Evolutionary conservation across 1,140 invertebrate genomes (phyloP), one percentile per base, ranked within the genome.

Genomic region (Macrobrachium rosenbergii): DNA sequence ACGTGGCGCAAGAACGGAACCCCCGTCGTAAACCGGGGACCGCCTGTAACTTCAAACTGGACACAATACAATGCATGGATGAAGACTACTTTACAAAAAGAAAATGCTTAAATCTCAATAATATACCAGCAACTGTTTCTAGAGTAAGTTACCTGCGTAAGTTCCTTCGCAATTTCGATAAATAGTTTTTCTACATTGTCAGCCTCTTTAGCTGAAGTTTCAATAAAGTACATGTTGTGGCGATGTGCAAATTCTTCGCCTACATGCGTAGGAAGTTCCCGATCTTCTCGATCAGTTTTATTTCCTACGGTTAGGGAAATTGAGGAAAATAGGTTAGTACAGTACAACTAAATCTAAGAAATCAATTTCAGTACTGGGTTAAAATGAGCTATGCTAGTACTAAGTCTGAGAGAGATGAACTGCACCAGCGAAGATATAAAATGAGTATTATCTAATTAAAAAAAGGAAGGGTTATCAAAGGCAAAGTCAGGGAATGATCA

Each of bases 181-280:
- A 99, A 99, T 80, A 99, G 93, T 92, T 97, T 95, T 92, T 99
- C 98, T 52, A 99, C 98, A 93, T 99, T 99, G 90, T 98, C 97
- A 58, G 98, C 97, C 93, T 99, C 97, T 93, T 99, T 99, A 17
- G 98, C 98, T 58, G 98, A 99, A 43, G 98, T 99, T 94, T 99
- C 98, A 91, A 99, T 95, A 92, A 99, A 98, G 92, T 98, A 98
- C 97, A 99, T 99, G 90, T 97, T 96, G 92, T 99, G 97, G 90
- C 96, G 94, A 91, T 97, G 95, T 63, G 98, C 97, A 94, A 99
- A 99, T 91, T 98, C 96, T 93, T 98, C 96, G n/a, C 97, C 98
- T 72, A 99, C 97, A 91, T 97, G 95, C 16, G 95, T 95, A 11
- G 98, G 98, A 91, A 99, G 98, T 94, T 99, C 98, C 90, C 97